phyloP scores from a whole-genome alignment of 2,113 vertebrate species.

The Aptenodytes forsteri region DNA sequence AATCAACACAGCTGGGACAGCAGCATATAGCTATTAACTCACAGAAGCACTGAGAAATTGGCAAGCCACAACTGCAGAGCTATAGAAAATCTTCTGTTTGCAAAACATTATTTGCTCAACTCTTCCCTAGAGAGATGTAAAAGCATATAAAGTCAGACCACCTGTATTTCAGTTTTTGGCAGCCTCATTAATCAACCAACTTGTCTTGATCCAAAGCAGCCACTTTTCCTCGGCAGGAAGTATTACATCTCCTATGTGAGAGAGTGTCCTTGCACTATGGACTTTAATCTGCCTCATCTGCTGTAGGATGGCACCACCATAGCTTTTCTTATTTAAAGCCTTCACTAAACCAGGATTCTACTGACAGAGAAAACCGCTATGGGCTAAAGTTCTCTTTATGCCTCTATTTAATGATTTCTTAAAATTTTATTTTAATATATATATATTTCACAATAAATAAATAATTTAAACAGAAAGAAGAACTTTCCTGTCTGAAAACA shows the following conservation, averaged over 20 bases:
- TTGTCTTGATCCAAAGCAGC: not conserved
- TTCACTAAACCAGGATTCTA: not conserved
- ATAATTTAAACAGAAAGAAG: not conserved
- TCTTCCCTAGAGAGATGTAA: not conserved
- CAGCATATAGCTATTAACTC: not conserved
- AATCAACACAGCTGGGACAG: not conserved
- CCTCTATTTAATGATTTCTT: not conserved
- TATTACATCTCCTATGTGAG: not conserved
- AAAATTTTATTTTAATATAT: not conserved
- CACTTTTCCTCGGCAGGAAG: not conserved
- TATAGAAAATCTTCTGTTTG: not conserved
- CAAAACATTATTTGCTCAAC: not conserved
- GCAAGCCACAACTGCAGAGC: not conserved
- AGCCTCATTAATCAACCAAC: not conserved
- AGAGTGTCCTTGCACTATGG: not conserved
- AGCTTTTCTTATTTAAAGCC: not conserved
- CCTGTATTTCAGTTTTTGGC: not conserved
- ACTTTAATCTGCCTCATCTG: not conserved
- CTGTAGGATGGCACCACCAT: not conserved
- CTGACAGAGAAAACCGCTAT: not conserved
- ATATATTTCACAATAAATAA: not conserved
- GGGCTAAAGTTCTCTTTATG: not conserved
- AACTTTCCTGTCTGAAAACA: not conserved
- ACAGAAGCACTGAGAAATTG: not conserved
- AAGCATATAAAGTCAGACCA: not conserved